Percentiles rank a stretch among this genome's conserved stretches.
Evolutionary conservation across 2,113 vertebrate species (phyloP).

Genomic region (Dicrurus megarhynchus): DNA sequence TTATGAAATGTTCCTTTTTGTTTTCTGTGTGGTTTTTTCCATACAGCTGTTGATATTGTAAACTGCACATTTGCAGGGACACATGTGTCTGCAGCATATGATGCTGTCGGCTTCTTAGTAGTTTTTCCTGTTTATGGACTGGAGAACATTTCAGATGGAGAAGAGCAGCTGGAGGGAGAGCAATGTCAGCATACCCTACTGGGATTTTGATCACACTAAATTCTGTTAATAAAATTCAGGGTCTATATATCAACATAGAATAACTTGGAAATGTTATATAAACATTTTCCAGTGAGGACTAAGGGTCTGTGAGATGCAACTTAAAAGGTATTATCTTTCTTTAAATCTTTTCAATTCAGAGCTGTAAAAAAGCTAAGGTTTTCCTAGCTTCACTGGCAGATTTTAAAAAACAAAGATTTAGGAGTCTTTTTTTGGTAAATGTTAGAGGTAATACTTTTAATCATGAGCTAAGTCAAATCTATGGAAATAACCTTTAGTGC

Average conservation of each 20-base stretch:
- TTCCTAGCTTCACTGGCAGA: background rate
- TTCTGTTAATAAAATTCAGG: constrained; percentile 35
- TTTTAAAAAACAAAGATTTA: constrained; percentile 27
- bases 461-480: constrained; percentile 13
- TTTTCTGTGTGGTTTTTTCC: background rate
- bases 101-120: background rate
- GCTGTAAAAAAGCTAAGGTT: background rate
- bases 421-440: constrained; percentile 26
- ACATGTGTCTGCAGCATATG: background rate
- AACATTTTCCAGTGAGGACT: background rate
- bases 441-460: constrained; percentile 51
- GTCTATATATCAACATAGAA: constrained; percentile 13
- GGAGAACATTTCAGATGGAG: background rate
- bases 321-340: background rate
- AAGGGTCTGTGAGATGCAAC: background rate
- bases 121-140: constrained; percentile 41
- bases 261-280: constrained; percentile 28
- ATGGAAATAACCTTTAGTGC: constrained; percentile 40
- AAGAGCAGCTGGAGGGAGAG: constrained; percentile 29
- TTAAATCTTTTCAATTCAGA: background rate
- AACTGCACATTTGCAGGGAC: background rate
- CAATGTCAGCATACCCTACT: constrained; percentile 13
- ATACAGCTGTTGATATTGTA: constrained; percentile 45
- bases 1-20: background rate
- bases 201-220: constrained; percentile 25